phyloP scores from a whole-genome alignment of 2,888 invertebrate species.

The Myopa testacea region DNA sequence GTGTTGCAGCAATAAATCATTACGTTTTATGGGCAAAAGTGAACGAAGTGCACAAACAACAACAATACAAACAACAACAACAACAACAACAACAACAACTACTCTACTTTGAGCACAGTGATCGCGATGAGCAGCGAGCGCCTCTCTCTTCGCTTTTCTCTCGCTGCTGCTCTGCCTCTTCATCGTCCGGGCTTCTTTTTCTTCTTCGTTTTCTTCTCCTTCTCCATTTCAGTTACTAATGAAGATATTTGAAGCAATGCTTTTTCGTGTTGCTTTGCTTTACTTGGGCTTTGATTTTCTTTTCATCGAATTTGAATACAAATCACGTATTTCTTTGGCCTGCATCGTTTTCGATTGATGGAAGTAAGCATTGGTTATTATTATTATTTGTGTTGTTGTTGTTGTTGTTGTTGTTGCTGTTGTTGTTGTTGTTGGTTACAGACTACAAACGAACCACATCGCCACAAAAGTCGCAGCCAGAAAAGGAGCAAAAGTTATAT shows the following conservation, averaged over 20 bases:
- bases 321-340: constrained; percentile 24
- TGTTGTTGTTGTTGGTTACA: not conserved
- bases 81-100: too few species aligned
- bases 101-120: too few species aligned
- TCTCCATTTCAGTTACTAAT: not conserved
- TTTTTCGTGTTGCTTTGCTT: too few species aligned
- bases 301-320: constrained; percentile 31
- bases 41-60: not conserved
- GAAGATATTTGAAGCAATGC: constrained; percentile 20
- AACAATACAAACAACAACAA: too few species aligned
- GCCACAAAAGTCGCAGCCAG: too few species aligned
- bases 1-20: constrained; percentile 43
- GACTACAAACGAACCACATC: not conserved
- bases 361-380: not conserved
- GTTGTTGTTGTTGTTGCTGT: not conserved
- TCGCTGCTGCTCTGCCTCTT: not conserved
- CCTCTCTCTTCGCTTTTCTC: not conserved
- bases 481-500: too few species aligned
- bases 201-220: not conserved
- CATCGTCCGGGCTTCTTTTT: not conserved
- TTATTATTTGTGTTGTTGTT: not conserved
- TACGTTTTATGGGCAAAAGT: constrained; percentile 48
- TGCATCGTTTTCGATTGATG: constrained; percentile 8
- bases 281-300: constrained; percentile 6
- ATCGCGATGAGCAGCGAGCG: not conserved